Evolutionary conservation across 2,113 vertebrate genomes (phyloP).

Genomic region (Perca fluviatilis): DNA sequence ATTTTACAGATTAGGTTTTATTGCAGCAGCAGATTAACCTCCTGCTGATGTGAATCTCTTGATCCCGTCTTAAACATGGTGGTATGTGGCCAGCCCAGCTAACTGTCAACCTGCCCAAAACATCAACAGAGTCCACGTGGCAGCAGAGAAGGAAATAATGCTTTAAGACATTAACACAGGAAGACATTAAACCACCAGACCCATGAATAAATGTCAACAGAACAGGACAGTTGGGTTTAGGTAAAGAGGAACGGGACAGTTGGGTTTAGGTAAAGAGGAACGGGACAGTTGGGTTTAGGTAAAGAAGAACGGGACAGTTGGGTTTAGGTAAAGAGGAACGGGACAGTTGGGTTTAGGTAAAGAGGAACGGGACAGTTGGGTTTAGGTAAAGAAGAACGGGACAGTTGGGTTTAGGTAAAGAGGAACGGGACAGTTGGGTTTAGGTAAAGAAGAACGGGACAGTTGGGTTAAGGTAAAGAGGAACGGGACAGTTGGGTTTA

Average conservation of each 20-base stretch:
- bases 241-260: no score
- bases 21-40: constrained; percentile 6
- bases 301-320: no score
- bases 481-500: background rate
- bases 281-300: no score
- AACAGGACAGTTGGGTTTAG: background rate
- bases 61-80: background rate
- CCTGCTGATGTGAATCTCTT: background rate
- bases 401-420: no score
- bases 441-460: no score
- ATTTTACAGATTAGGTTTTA: background rate
- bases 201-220: background rate
- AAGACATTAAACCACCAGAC: background rate
- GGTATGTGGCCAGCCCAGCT: background rate
- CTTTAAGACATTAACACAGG: background rate
- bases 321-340: no score
- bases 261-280: no score
- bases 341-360: no score
- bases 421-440: no score
- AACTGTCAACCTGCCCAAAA: background rate
- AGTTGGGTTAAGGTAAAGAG: no score
- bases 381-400: no score
- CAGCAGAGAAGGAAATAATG: background rate
- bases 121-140: background rate
- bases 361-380: no score